These are phyloP conservation scores for Quadroppia sp. DNA, from an alignment of 2,888 invertebrate species.

Conservation along the genomic window DNA sequence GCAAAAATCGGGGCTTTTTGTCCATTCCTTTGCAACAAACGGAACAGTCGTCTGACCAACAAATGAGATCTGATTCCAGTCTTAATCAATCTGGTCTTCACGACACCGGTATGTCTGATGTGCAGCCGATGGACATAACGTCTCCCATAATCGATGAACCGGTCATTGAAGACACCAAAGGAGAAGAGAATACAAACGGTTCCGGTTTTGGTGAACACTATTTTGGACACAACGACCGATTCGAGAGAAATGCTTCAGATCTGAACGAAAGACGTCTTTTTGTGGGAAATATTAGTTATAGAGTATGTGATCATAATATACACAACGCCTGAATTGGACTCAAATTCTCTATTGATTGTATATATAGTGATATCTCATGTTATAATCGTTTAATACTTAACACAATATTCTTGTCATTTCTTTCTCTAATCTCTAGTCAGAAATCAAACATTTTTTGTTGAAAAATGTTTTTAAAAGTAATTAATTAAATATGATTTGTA, in stretches of 20 bases:
- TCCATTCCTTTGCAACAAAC: conserved; percentile 43
- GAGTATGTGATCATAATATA: conserved; percentile 40
- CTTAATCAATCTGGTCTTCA: conserved; percentile 36
- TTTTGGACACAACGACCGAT: conserved; percentile 9
- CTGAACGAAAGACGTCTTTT: conserved; percentile 44
- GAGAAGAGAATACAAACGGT: not conserved
- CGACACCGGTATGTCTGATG: conserved; percentile 24
- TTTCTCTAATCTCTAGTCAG: conserved; percentile 11
- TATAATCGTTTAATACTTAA: not conserved
- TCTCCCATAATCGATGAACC: conserved; percentile 40
- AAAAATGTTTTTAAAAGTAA: not conserved
- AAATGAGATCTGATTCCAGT: conserved; percentile 21
- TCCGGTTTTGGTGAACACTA: conserved; percentile 8
- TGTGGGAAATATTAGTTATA: conserved; percentile 47
- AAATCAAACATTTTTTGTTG: not conserved
- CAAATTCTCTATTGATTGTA: conserved; percentile 11
- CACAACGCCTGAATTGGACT: not conserved
- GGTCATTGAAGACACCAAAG: conserved; percentile 25
- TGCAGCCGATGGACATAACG: conserved; percentile 41
- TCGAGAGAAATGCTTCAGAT: conserved; percentile 38
- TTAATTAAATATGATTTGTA: not conserved
- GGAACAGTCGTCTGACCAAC: conserved; percentile 22
- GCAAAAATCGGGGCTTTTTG: conserved; percentile 47
- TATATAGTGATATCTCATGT: not conserved
- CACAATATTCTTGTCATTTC: not conserved